These are phyloP conservation scores for Orestias chungarensis DNA, from an alignment of 2,797 vertebrate genomes.

Conservation along the genomic window DNA sequence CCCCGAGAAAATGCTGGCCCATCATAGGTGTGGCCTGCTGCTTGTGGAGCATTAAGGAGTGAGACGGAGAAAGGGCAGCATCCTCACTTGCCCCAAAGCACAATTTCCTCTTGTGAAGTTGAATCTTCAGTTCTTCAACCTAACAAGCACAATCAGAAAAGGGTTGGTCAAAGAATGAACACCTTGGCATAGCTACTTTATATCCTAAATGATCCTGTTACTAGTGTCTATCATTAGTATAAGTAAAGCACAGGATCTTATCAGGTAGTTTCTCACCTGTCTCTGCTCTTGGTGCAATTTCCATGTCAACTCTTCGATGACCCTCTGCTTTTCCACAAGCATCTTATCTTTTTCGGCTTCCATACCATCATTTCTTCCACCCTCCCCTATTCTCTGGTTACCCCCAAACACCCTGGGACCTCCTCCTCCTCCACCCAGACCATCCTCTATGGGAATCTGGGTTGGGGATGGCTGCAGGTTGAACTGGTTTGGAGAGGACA, in stretches of 20 bases:
- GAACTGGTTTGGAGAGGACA: conserved; percentile 90
- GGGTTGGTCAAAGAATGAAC: neutral
- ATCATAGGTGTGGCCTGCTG: conserved; percentile 77
- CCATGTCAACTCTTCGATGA: conserved; percentile 98
- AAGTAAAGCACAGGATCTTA: neutral
- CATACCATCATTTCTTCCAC: conserved; percentile 77
- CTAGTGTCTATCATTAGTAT: neutral
- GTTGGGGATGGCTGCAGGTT: conserved; percentile 86
- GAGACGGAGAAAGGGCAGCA: conserved; percentile 51
- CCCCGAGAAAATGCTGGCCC: conserved; percentile 85
- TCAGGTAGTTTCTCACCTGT: conserved; percentile 77
- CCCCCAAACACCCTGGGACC: conserved; percentile 69
- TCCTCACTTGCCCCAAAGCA: conserved; percentile 80
- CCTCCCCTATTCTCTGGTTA: conserved; percentile 73
- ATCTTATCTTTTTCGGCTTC: conserved; percentile 98
- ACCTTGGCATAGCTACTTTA: neutral
- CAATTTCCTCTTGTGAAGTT: conserved; percentile 92
- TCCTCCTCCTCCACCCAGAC: conserved; percentile 62
- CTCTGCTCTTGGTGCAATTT: conserved; percentile 96
- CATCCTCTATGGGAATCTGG: conserved; percentile 83
- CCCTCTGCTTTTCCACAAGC: conserved; percentile 98
- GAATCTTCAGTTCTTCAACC: conserved; percentile 93
- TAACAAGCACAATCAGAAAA: conserved; percentile 12
- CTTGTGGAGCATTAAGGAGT: conserved; percentile 77
- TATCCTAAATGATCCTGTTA: neutral